Evolutionary conservation across 1,140 invertebrate genomes (phyloP), one percentile per base, ranked within the genome.

Genomic region (Homalodisca vitripennis): DNA sequence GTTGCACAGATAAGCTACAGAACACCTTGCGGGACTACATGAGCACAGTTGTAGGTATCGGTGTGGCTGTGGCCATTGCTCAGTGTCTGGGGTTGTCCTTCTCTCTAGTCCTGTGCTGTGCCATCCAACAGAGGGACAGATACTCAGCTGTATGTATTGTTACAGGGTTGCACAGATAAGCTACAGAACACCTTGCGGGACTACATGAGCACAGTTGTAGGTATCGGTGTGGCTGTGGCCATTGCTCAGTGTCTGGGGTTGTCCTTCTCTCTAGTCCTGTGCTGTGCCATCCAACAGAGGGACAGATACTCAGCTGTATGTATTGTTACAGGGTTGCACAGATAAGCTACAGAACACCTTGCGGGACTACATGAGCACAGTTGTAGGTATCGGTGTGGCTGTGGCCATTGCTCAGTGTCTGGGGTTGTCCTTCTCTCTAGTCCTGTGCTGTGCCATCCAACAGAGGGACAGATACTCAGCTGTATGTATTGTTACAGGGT

Each of bases 21-120:
- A 80, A 85, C 0, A 81, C 82, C 27, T 77, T 92, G 47, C 78
- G 84, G 34, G 81, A 83, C 24, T 84, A 91, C 71, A 81, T 85
- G 72, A 81, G 82, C 32, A 82, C 87, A 41, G 81, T 93, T 46
- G 82, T 92, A 51, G 85, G 83, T 29, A 79, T 89, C 10, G 83
- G 84, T 0, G 83, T 90, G 65, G 84, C 83, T 26, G 81, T 93
- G 53, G 84, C 89, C 41, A 80, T 87, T 17, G 71, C 90, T 69
- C 87, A 94, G 81, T 78, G 92, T 53, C 76, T 94, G 29, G 90
- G 90, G 34, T 82, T 94, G 73, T 86, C 91, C 55, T 91, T 93
- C 74, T 88, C 91, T 1, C 81, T 93, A 75, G 84, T 92, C 71
- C 81, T 94, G 20, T 92, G 91, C 76, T 93, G 89, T 79, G 87